Evolutionary conservation across 2,797 vertebrate genomes (phyloP), one percentile per base, ranked within the genome.

Genomic region (Tinamus major): DNA sequence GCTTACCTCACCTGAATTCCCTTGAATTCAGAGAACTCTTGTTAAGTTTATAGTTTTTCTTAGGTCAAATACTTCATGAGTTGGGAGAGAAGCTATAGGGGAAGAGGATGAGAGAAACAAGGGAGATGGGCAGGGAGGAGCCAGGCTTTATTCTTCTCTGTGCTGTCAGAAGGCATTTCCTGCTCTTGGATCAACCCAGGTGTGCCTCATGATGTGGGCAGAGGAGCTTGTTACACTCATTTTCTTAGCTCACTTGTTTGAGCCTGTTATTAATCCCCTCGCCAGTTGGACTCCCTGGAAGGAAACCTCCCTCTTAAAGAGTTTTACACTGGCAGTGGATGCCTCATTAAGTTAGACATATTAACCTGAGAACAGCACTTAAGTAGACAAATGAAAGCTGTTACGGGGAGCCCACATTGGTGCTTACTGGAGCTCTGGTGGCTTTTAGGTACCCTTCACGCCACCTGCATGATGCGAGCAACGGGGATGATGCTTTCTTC

Each of bases 271-370:
- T 96, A 96, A 97, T 97, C 91, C 94, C 64, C 62, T 96, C 83
- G 5, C 96, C 89, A 76, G 84, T 81, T 95, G 72, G 90, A 72
- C 80, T 96, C 94, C 41, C 93, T 96, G 93, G 80, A 88, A 96
- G 93, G 76, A 96, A 96, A 94, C 85, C 88, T 56, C 79, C 85
- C 53, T 94, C 96, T 91, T 95, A 69, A 94, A 92, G 95, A 95
- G 74, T 90, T 97, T 93, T 75, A 77, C 93, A 84, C 75, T 55
- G 95, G 85, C 96, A 97, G 96, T 86, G 96, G 95, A 97, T 90
- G 91, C 93, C 91, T 97, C 97, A 95, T 97, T 97, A 96, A 92
- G 49, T 95, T 89, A 95, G 94, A 95, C 72, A 41, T 90, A 92
- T 96, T 94, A 97, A 95, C 96, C 95, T 74, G 79, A 94, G 91